phyloP scores from a whole-genome alignment of 2,113 vertebrate genomes.

The Burhinus oedicnemus region DNA sequence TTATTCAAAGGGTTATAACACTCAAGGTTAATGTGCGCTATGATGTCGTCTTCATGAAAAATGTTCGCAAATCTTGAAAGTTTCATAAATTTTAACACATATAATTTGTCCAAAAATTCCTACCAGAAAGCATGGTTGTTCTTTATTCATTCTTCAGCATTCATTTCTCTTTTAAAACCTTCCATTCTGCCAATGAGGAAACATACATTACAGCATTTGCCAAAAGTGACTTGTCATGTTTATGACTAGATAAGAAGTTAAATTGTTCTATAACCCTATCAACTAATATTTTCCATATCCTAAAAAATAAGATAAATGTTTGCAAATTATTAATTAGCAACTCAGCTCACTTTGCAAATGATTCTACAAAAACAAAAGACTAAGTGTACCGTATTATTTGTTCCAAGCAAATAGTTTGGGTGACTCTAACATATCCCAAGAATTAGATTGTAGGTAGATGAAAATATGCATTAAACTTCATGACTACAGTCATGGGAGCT shows the following conservation, averaged over 20 bases:
- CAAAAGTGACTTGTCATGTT: background rate
- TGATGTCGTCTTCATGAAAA: constrained; percentile 7
- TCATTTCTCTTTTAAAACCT: background rate
- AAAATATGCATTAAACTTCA: background rate
- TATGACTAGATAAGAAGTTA: background rate
- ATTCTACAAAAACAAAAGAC: background rate
- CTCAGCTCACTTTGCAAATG: background rate
- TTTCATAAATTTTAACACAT: constrained; percentile 2
- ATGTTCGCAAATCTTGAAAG: background rate
- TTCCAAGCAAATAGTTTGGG: background rate
- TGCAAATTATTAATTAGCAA: background rate
- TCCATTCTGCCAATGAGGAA: background rate
- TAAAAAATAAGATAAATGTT: background rate
- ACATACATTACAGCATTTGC: background rate
- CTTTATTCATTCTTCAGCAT: background rate
- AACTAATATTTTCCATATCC: background rate
- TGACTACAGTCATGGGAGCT: background rate
- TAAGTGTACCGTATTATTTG: background rate
- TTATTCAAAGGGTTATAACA: background rate
- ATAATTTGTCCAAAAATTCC: background rate
- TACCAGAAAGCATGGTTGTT: background rate
- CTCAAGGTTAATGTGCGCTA: background rate
- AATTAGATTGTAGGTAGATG: background rate
- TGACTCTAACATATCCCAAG: background rate
- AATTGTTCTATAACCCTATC: background rate